Percentiles rank a stretch among this genome's conserved stretches.
Evolutionary conservation across 2,888 invertebrate species (phyloP).

Genomic region (Dysmachus trigonus): DNA sequence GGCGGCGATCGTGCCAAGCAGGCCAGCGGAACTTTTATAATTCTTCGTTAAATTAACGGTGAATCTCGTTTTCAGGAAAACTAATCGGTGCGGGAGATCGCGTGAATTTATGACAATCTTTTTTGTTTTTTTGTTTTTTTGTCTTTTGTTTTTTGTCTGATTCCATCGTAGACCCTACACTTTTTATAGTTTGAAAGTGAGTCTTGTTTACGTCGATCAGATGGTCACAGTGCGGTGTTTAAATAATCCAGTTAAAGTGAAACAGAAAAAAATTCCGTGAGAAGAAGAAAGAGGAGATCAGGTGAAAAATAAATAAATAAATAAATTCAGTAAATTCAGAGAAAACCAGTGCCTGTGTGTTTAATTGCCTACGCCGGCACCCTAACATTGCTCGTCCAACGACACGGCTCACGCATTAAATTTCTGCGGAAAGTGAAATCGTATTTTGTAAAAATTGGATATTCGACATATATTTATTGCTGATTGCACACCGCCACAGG

Average conservation of each 20-base stretch:
- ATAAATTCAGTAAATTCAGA: neutral
- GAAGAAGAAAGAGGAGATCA: neutral
- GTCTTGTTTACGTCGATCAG: conserved; percentile 8
- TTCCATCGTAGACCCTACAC: neutral
- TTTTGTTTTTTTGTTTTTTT: too few species aligned
- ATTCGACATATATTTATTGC: neutral
- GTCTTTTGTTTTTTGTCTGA: neutral
- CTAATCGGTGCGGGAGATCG: neutral
- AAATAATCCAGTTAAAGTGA: conserved; percentile 8
- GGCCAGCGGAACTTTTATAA: neutral
- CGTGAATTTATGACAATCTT: neutral
- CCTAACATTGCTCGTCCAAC: neutral
- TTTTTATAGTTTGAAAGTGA: conserved; percentile 4
- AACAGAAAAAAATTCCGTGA: neutral
- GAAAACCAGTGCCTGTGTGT: conserved; percentile 1
- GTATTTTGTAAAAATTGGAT: conserved; percentile 15
- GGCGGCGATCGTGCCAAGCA: neutral
- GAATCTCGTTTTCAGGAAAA: neutral
- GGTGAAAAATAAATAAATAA: neutral
- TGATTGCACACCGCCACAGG: neutral
- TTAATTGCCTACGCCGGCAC: conserved; percentile 8
- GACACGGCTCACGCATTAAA: neutral
- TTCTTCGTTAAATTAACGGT: neutral
- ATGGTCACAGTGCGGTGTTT: neutral
- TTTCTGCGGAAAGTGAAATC: conserved; percentile 19